Evolutionary conservation across 2,797 vertebrate genomes (phyloP).

Genomic region (Tadarida brasiliensis): DNA sequence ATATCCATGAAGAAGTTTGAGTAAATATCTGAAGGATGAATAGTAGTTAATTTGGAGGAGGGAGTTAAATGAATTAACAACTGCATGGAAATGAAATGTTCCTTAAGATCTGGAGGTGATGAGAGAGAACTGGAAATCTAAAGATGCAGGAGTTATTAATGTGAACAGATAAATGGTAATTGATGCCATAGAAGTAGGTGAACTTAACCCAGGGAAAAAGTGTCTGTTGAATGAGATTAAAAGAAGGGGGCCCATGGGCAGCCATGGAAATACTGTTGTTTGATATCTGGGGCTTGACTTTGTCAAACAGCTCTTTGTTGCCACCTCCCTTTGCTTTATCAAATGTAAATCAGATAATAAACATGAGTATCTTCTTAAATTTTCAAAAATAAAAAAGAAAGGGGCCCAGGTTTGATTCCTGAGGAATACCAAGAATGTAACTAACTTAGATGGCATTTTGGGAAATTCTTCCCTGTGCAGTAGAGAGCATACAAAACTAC

Average conservation of each 20-base stretch:
- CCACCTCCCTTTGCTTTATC: too few relatives aligned
- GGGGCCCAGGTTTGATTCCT: neutral
- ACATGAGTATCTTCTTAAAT: too few relatives aligned
- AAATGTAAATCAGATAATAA: too few relatives aligned
- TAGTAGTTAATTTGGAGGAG: slow-evolving; percentile 52
- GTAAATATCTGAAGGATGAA: slow-evolving; percentile 51
- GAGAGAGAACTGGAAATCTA: neutral
- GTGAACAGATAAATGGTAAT: neutral
- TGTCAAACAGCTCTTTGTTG: too few relatives aligned
- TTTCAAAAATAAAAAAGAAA: neutral
- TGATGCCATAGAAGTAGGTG: neutral
- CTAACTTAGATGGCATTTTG: neutral
- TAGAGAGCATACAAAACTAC: neutral
- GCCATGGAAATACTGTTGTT: too few relatives aligned
- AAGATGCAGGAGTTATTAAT: neutral
- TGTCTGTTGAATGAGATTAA: neutral
- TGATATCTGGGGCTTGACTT: too few relatives aligned
- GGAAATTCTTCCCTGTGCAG: neutral
- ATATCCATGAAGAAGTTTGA: slow-evolving; percentile 48
- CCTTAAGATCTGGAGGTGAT: neutral
- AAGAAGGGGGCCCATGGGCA: neutral
- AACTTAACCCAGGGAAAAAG: neutral
- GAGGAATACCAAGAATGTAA: neutral
- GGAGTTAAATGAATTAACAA: slow-evolving; percentile 11
- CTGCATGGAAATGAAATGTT: slow-evolving; percentile 34